Conservation (phyloP, 2,888 invertebrate genomes). For the Euplagia quadripunctaria region DNA sequence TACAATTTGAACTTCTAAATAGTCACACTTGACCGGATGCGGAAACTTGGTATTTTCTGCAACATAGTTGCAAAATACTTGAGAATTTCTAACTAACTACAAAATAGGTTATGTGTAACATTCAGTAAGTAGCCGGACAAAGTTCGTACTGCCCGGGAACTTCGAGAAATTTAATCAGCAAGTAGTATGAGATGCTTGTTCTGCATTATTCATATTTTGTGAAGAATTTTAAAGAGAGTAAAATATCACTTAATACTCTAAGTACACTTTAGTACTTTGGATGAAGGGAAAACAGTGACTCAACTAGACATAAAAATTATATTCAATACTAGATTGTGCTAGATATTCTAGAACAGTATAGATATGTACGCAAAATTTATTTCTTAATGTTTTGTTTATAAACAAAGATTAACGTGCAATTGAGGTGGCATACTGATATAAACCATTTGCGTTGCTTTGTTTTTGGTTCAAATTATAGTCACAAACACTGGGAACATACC, state of each 20-base stretch:
- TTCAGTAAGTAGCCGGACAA: constrained; percentile 19
- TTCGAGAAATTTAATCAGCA: constrained; percentile 36
- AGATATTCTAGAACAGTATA: too few relatives aligned
- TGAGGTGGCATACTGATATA: too few relatives aligned
- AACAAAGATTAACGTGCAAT: too few relatives aligned
- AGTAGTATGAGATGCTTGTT: constrained; percentile 18
- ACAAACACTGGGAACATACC: too few relatives aligned
- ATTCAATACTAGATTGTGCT: background rate
- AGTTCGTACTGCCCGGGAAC: constrained; percentile 25
- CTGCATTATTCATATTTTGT: constrained; percentile 18
- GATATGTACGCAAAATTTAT: too few relatives aligned
- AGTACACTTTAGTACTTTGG: background rate
- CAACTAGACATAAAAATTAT: background rate
- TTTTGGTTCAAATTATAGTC: too few relatives aligned
- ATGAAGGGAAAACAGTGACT: background rate
- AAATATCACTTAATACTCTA: background rate
- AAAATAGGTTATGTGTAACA: constrained; percentile 33
- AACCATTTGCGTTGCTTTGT: too few relatives aligned
- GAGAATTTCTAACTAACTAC: constrained; percentile 27
- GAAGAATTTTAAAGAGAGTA: background rate
- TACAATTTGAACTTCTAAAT: constrained; percentile 26
- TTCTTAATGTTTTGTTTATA: too few relatives aligned
- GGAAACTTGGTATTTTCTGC: constrained; percentile 26
- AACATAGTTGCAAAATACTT: constrained; percentile 34
- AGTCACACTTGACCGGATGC: constrained; percentile 23